Evolutionary conservation across 2,797 vertebrate genomes (phyloP), one percentile per base, ranked within the genome.

Genomic region (Galaxias olidus): DNA sequence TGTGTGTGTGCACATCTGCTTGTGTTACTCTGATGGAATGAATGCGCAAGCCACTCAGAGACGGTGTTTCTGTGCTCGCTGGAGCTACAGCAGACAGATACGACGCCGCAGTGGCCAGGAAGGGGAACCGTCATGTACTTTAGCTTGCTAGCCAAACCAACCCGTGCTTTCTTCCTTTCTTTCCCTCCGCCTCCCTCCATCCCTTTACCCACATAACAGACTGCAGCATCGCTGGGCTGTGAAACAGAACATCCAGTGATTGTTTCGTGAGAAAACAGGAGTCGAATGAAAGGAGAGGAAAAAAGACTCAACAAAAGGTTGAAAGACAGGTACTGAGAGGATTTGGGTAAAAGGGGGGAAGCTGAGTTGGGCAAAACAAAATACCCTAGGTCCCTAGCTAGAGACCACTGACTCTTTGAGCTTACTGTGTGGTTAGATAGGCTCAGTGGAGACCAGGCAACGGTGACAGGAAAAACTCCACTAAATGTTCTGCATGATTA

Each of bases 181-280:
- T 10, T 40, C 20, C 11, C 67, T 30, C 53, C 30, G 8, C 40
- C 49, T 42, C 66, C 20, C 59, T 48, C 61, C 20, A 19, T 65
- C 69, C 68, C 72, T 75, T 71, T 76, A 80, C 79, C 79, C 72
- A 64, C 79, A 74, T 66, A 80, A 85, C 78, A 85, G 89, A 90
- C 89, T 92, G 91, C 85, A 66, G 88, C 88, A 89, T 71, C 63
- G 53, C 69, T 8, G 79, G 77, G 88, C 89, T 90, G 73, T 85
- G 86, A 90, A 69, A 82, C 42, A 85, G 87, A 92, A 92, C 91
- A 91, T 84, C 80, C 87, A 88, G 79, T 89, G 85, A 91, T 89
- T 90, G 88, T 90, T 91, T 84, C 81, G n/a, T 84, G 84, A 86
- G 74, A 76, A 88, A 91, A 77, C 73, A 89, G 78, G 65, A 61